These are phyloP conservation scores for Colaptes auratus DNA, from an alignment of 2,113 vertebrate species.

Conservation along the genomic window DNA sequence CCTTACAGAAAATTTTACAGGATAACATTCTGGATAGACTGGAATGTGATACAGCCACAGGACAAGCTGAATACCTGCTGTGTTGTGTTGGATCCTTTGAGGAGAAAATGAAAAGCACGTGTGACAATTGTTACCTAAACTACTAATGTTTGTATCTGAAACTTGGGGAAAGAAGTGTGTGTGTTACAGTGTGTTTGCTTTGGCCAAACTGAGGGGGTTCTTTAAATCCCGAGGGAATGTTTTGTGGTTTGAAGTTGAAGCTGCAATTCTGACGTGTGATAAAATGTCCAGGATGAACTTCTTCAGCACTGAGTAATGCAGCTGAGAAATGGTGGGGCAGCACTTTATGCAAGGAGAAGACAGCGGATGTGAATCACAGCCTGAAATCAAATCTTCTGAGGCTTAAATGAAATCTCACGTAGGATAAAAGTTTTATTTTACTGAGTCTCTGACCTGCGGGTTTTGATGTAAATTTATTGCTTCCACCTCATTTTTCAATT, in stretches of 20 bases:
- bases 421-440: not conserved
- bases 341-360: not conserved
- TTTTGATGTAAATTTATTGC: not conserved
- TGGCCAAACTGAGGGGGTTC: not conserved
- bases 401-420: not conserved
- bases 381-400: not conserved
- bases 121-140: not conserved
- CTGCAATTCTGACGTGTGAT: not conserved
- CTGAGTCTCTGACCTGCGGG: not conserved
- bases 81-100: not conserved
- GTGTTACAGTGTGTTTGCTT: not conserved
- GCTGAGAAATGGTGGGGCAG: not conserved
- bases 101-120: not conserved
- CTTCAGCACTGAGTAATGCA: not conserved
- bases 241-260: constrained; percentile 2
- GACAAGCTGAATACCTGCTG: not conserved
- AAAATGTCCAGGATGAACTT: not conserved
- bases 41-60: not conserved
- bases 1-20: not conserved
- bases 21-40: not conserved
- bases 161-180: not conserved
- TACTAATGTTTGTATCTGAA: not conserved
- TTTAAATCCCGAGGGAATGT: not conserved
- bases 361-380: not conserved
- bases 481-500: not conserved